Conservation (phyloP, 2,888 invertebrate genomes). For the Branchellion lobata region DNA sequence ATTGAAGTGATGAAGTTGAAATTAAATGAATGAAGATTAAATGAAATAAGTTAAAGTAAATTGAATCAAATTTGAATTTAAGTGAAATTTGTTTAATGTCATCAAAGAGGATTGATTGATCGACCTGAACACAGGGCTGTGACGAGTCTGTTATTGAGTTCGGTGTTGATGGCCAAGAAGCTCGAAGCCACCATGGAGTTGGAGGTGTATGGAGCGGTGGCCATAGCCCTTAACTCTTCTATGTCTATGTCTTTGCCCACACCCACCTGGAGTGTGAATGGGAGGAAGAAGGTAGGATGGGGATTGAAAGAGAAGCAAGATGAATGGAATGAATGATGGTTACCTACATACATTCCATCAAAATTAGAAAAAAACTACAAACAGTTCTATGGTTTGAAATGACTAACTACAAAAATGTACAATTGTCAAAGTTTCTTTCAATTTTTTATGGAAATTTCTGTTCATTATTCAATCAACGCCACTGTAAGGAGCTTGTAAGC, state of each 20-base stretch:
- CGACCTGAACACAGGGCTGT: slow-evolving; percentile 54
- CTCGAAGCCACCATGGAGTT: slow-evolving; percentile 48
- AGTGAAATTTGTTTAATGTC: not conserved
- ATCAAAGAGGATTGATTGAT: slow-evolving; percentile 39
- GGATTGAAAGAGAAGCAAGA: not conserved
- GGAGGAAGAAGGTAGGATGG: not conserved
- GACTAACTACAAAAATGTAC: too few species aligned
- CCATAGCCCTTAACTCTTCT: slow-evolving; percentile 55
- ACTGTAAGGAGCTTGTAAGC: too few species aligned
- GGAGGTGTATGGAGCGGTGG: slow-evolving; percentile 52
- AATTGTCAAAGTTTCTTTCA: too few species aligned
- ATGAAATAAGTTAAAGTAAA: not conserved
- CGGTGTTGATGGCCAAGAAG: slow-evolving; percentile 42
- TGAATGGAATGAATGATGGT: not conserved
- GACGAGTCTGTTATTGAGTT: slow-evolving; percentile 42
- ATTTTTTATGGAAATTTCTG: too few species aligned
- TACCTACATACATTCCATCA: not conserved
- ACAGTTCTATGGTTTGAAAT: too few species aligned
- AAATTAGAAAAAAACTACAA: too few species aligned
- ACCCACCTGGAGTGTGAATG: slow-evolving; percentile 42
- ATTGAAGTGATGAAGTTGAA: too few species aligned
- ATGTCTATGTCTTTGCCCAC: slow-evolving; percentile 49
- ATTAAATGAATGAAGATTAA: not conserved
- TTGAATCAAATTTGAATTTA: not conserved
- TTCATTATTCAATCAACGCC: too few species aligned